phyloP scores from a whole-genome alignment of 2,797 vertebrate genomes.

The Sciaenops ocellatus region DNA sequence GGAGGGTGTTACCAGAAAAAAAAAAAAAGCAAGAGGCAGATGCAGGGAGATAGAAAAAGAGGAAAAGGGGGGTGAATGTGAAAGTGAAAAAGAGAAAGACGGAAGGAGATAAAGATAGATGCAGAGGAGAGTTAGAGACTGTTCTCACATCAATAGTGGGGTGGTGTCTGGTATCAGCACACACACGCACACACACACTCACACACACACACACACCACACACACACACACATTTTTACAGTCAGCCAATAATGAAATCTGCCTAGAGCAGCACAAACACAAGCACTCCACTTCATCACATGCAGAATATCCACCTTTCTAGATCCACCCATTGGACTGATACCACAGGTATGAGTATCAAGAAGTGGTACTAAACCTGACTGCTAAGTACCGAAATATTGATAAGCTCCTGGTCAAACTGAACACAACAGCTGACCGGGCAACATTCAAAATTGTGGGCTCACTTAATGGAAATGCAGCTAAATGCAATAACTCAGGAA shows the following conservation, averaged over 20 bases:
- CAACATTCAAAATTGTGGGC: too few species aligned
- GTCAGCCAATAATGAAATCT: slow-evolving; percentile 55
- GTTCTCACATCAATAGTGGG: slow-evolving; percentile 53
- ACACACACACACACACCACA: slow-evolving; percentile 17
- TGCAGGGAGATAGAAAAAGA: not conserved
- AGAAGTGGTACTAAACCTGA: too few species aligned
- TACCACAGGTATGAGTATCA: not conserved
- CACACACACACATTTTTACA: slow-evolving; percentile 32
- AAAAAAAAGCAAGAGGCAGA: not conserved
- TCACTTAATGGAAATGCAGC: too few species aligned
- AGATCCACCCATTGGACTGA: not conserved
- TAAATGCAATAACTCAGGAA: too few species aligned
- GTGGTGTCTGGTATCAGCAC: slow-evolving; percentile 57
- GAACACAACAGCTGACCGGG: too few species aligned
- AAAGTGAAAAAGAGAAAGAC: slow-evolving; percentile 37
- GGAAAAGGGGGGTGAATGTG: slow-evolving; percentile 1
- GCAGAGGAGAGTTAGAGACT: slow-evolving; percentile 39
- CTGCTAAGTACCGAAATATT: too few species aligned
- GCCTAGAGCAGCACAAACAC: slow-evolving; percentile 49
- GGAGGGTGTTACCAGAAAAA: not conserved
- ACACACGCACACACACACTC: slow-evolving; percentile 17
- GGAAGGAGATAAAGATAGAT: slow-evolving; percentile 47
- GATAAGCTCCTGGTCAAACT: too few species aligned
- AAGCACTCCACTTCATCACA: slow-evolving; percentile 21
- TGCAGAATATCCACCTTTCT: slow-evolving; percentile 12